phyloP scores from a whole-genome alignment of 2,113 vertebrate species.

The Heterochromis multidens region DNA sequence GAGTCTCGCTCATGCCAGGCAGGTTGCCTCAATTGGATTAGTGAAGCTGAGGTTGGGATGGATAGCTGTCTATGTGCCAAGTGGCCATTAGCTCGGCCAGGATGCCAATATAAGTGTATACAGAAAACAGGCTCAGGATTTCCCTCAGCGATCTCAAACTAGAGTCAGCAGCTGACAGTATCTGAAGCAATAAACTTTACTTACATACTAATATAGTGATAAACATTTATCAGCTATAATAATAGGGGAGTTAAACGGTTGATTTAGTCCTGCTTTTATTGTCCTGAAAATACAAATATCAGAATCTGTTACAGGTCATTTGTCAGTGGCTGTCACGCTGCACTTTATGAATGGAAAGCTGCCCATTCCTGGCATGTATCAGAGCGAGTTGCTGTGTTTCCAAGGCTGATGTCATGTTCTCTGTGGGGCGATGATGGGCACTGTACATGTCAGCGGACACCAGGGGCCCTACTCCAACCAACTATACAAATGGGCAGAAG shows the following conservation, averaged over 20 bases:
- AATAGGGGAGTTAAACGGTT: conserved; percentile 3
- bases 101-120: conserved; percentile 50
- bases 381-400: conserved; percentile 2
- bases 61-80: conserved; percentile 73
- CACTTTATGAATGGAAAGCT: conserved; percentile 51
- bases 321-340: conserved; percentile 42
- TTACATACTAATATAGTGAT: conserved; percentile 44
- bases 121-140: conserved; percentile 56
- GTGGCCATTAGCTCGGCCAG: conserved; percentile 56
- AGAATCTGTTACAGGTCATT: neutral
- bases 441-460: conserved; percentile 47
- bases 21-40: conserved; percentile 72
- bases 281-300: conserved; percentile 29
- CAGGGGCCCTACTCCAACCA: conserved; percentile 54
- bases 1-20: conserved; percentile 68
- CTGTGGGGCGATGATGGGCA: conserved; percentile 20
- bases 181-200: conserved; percentile 41
- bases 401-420: conserved; percentile 45
- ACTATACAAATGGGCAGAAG: conserved; percentile 64
- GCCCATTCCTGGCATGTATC: conserved; percentile 17
- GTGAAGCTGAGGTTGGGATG: conserved; percentile 60
- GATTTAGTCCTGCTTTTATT: conserved; percentile 32
- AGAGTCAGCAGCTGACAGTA: conserved; percentile 17
- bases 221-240: conserved; percentile 47
- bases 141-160: conserved; percentile 29